These are phyloP conservation scores for Tetragnatha versicolor DNA, from an alignment of 1,140 invertebrate species.

Conservation along the genomic window DNA sequence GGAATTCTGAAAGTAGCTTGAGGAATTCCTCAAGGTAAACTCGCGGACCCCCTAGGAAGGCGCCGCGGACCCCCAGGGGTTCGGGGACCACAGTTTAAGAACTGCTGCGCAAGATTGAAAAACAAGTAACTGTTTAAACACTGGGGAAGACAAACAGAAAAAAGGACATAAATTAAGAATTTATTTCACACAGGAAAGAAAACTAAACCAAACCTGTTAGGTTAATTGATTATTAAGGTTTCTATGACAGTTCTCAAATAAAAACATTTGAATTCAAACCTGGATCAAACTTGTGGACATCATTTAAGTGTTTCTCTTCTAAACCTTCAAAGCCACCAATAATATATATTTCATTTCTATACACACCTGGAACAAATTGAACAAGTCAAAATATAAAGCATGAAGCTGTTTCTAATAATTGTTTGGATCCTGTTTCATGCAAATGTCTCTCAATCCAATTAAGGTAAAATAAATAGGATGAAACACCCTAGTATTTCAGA, in stretches of 20 bases:
- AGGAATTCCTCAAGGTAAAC: too few species aligned
- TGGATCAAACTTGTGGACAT: slow-evolving; percentile 69
- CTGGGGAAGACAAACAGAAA: background rate
- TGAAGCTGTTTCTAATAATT: background rate
- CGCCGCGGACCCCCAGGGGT: too few species aligned
- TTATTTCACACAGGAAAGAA: background rate
- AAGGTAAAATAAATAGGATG: background rate
- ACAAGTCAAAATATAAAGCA: background rate
- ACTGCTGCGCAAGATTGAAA: too few species aligned
- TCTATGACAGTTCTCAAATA: background rate
- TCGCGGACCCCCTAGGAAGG: too few species aligned
- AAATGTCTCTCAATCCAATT: background rate
- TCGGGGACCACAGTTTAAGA: too few species aligned
- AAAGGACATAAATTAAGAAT: background rate
- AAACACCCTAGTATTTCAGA: background rate
- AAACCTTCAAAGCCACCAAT: slow-evolving; percentile 88
- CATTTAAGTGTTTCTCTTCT: slow-evolving; percentile 78
- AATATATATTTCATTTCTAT: slow-evolving; percentile 79
- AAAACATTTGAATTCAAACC: background rate
- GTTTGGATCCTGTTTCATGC: background rate
- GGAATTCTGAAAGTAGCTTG: too few species aligned
- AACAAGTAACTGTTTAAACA: background rate
- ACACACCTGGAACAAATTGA: slow-evolving; percentile 69
- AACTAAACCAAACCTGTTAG: background rate
- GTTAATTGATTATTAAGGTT: background rate